Evolutionary conservation across 2,888 invertebrate species (phyloP).

Genomic region (Saturnia pavonia): DNA sequence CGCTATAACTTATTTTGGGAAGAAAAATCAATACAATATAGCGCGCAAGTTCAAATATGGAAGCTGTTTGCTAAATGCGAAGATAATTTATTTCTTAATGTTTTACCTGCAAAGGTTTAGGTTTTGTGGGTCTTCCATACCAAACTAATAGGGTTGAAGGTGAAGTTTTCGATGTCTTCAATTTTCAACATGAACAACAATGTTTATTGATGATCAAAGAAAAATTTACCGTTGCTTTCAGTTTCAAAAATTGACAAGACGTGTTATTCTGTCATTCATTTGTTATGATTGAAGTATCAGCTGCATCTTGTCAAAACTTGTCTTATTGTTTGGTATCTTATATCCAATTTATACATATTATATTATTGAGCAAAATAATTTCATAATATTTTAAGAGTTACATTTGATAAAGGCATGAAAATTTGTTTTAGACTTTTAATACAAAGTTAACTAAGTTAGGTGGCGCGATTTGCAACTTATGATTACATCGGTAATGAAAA

Average conservation of each 20-base stretch:
- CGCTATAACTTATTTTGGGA: conserved; percentile 72
- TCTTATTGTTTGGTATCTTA: no score
- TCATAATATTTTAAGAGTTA: no score
- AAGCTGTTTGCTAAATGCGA: conserved; percentile 18
- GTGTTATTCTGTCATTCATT: conserved; percentile 9
- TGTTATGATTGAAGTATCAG: conserved; percentile 7
- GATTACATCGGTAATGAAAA: not conserved
- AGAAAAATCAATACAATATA: conserved; percentile 77
- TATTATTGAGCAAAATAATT: no score
- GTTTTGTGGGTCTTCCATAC: conserved; percentile 52
- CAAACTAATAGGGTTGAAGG: not conserved
- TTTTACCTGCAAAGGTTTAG: conserved; percentile 54
- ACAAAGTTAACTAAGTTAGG: not conserved
- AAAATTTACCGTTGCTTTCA: conserved; percentile 36
- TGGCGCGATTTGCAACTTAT: not conserved
- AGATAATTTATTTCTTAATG: conserved; percentile 27
- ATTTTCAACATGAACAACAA: not conserved
- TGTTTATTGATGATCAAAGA: not conserved
- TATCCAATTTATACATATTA: not conserved
- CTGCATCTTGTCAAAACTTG: conserved; percentile 18
- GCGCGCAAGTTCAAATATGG: conserved; percentile 75
- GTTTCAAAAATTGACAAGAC: conserved; percentile 29
- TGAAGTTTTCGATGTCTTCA: not conserved
- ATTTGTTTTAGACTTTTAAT: no score
- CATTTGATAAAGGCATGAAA: no score